These are phyloP conservation scores for Enteromius argenteus DNA, from an alignment of 2,797 vertebrate species.

Conservation along the genomic window DNA sequence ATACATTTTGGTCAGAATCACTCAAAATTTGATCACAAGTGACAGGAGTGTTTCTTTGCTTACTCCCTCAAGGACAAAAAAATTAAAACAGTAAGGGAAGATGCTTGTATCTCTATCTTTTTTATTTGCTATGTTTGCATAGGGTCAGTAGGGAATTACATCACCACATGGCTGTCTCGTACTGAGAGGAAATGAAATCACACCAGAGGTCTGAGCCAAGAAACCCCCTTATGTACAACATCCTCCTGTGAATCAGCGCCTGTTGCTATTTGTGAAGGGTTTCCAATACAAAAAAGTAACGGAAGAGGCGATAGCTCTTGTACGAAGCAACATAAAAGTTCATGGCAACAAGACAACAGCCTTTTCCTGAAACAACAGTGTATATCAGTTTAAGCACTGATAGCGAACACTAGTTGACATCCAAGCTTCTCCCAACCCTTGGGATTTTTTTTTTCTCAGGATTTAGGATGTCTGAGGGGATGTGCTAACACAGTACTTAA, in stretches of 20 bases:
- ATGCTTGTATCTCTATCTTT: conserved; percentile 4
- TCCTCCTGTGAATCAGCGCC: conserved; percentile 46
- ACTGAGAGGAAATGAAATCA: conserved; percentile 82
- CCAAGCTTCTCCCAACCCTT: conserved; percentile 54
- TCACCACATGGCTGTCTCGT: conserved; percentile 71
- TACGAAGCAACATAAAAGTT: conserved; percentile 57
- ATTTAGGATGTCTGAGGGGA: conserved; percentile 4
- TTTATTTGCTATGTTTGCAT: conserved; percentile 69
- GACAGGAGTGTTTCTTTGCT: neutral
- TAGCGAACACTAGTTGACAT: conserved; percentile 58
- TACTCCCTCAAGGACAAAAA: neutral
- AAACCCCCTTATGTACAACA: conserved; percentile 54
- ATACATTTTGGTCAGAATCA: neutral
- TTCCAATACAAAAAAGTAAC: conserved; percentile 67
- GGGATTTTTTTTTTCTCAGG: conserved; percentile 39
- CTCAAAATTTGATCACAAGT: neutral
- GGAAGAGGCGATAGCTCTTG: conserved; percentile 61
- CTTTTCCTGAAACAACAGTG: conserved; percentile 40
- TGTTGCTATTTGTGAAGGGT: conserved; percentile 68
- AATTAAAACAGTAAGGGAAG: neutral
- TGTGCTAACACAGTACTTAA: conserved; percentile 6
- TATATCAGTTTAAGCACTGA: neutral
- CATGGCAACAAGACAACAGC: conserved; percentile 58
- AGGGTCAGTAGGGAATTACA: conserved; percentile 72
- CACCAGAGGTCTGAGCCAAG: conserved; percentile 72